Percentiles rank a stretch among this genome's conserved stretches.
These are phyloP conservation scores for Ciconia stormi DNA, from an alignment of 2,113 vertebrate species.

Conservation along the genomic window DNA sequence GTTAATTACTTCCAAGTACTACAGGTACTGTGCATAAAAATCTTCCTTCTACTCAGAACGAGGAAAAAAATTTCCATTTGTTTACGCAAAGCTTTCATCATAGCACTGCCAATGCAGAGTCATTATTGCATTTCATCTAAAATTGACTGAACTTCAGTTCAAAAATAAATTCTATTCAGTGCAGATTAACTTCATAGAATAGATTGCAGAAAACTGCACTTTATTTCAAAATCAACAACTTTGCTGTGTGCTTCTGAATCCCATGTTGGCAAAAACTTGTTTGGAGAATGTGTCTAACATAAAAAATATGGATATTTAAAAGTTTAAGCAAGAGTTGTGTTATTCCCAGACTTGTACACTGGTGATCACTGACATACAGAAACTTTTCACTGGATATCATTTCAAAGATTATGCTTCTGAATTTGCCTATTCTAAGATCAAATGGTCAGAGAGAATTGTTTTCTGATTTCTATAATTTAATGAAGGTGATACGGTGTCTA, in stretches of 20 bases:
- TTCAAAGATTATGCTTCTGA: background rate
- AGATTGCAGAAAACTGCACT: background rate
- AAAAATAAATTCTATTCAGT: background rate
- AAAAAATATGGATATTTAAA: background rate
- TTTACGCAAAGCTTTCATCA: background rate
- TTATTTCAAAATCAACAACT: background rate
- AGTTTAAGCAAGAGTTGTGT: background rate
- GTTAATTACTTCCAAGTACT: background rate
- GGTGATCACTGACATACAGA: background rate
- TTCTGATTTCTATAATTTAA: background rate
- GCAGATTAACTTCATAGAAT: background rate
- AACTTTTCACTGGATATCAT: background rate
- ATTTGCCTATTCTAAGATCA: background rate
- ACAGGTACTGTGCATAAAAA: background rate
- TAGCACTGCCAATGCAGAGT: background rate
- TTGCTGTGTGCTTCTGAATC: background rate
- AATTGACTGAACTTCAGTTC: background rate
- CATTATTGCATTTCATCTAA: background rate
- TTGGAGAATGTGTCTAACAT: background rate
- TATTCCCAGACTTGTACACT: background rate
- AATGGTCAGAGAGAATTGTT: background rate
- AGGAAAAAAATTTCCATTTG: background rate
- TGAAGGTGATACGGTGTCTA: background rate
- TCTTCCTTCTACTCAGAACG: background rate
- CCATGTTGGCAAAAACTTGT: background rate